Evolutionary conservation across 2,888 invertebrate genomes (phyloP), one percentile per base, ranked within the genome.

Genomic region (Emesis russula): DNA sequence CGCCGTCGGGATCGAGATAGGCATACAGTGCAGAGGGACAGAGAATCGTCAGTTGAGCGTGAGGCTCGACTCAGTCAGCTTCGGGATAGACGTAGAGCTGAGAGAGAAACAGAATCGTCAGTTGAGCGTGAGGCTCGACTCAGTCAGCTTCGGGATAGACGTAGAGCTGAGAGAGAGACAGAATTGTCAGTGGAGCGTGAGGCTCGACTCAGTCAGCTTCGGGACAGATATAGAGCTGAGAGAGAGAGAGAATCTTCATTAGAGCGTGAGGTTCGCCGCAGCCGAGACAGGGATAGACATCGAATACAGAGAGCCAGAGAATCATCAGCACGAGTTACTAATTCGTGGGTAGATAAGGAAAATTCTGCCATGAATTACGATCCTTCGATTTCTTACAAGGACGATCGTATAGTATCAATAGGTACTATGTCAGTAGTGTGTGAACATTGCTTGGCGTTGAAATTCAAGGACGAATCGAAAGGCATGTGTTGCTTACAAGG

Each of bases 361-460:
- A 83, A 88, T 88, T 87, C 90, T 86, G 81, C 87, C 44, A 86
- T 90, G 86, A 90, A 91, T 91, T 89, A 92, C 86, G 88, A 87
- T 90, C 86, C 89, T 87, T 88, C 83, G 87, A 91, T 91, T 93
- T 18, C 85, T 90, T 93, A 93, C 88, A 87, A 89, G 85, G 89
- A 91, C 88, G 91, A 93, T 92, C 86, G 87, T 88, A 87, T 87
- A 81, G 90, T 93, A 85, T 91, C 91, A 71, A 91, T 92, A 91
- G 93, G 90, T 90, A 89, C 91, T 44, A 90, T 92, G 88, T 92
- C 90, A 88, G 89, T 90, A 88, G 90, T 91, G 86, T 92, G 88
- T 89, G 85, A 94, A 92, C 86, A 93, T 88, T 92, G 87, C 53
- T 87, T 73, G 78, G 89, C 91, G 66, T 84, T 87, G 53, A 89